These are phyloP conservation scores for Spilarctia lutea DNA, from an alignment of 2,888 invertebrate species.

Conservation along the genomic window DNA sequence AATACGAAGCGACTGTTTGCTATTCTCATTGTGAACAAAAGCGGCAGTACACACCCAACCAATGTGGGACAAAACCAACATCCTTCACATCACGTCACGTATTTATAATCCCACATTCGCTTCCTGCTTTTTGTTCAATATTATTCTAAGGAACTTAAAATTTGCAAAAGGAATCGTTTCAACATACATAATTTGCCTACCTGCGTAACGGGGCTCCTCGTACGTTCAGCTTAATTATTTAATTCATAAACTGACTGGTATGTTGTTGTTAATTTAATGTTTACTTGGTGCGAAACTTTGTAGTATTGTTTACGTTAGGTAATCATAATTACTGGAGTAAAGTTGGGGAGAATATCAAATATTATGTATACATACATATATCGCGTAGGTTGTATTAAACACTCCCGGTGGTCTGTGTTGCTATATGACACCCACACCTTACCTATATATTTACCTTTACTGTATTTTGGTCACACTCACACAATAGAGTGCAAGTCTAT, in stretches of 20 bases:
- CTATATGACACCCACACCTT: no score
- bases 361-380: background rate
- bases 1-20: constrained; percentile 68
- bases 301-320: constrained; percentile 33
- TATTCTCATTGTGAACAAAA: constrained; percentile 75
- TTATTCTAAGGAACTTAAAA: constrained; percentile 72
- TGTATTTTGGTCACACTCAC: background rate
- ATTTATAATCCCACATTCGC: constrained; percentile 81
- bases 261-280: constrained; percentile 33
- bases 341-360: constrained; percentile 22
- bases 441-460: background rate
- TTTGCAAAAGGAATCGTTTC: constrained; percentile 66
- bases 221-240: constrained; percentile 41
- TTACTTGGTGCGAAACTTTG: constrained; percentile 33
- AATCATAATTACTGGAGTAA: constrained; percentile 31
- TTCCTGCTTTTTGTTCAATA: constrained; percentile 83
- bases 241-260: constrained; percentile 37
- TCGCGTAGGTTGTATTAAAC: no score
- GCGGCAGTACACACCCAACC: constrained; percentile 53
- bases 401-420: no score
- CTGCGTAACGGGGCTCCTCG: constrained; percentile 19
- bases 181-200: constrained; percentile 46
- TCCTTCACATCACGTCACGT: constrained; percentile 79
- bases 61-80: constrained; percentile 76
- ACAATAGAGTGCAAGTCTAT: background rate